phyloP scores from a whole-genome alignment of 2,797 vertebrate species.

The Tapirus indicus region DNA sequence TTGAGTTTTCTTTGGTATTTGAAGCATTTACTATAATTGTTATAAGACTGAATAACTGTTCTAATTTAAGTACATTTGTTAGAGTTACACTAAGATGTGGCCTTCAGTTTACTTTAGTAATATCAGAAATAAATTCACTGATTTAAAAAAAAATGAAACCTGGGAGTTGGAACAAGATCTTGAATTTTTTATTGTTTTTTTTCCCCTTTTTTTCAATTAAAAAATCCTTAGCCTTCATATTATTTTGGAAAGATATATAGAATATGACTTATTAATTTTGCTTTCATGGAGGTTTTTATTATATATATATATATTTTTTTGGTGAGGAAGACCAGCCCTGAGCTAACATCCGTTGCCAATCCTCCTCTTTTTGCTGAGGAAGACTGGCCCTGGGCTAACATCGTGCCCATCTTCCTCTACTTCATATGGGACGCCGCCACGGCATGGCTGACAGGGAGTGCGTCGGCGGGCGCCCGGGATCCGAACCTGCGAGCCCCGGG shows the following conservation, averaged over 20 bases:
- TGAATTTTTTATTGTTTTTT: not conserved
- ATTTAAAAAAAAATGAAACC: not conserved
- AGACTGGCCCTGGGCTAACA: too few species aligned
- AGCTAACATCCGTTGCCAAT: too few species aligned
- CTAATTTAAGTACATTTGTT: not conserved
- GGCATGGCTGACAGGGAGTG: too few species aligned
- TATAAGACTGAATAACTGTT: not conserved
- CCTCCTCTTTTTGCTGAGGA: too few species aligned
- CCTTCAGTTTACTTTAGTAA: not conserved
- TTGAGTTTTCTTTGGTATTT: not conserved
- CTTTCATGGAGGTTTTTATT: not conserved
- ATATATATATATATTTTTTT: too few species aligned
- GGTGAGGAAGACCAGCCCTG: too few species aligned
- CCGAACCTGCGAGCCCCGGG: too few species aligned
- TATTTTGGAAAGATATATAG: constrained; percentile 11
- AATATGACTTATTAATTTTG: not conserved
- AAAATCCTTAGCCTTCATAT: not conserved
- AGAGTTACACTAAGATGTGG: not conserved
- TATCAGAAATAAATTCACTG: not conserved
- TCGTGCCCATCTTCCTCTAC: too few species aligned
- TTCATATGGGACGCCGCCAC: too few species aligned
- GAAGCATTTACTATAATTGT: not conserved
- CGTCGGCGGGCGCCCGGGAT: too few species aligned
- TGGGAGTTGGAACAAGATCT: not conserved
- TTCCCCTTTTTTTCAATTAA: not conserved